Conservation (phyloP, 2,888 invertebrate species). For the Idaea biselata region DNA sequence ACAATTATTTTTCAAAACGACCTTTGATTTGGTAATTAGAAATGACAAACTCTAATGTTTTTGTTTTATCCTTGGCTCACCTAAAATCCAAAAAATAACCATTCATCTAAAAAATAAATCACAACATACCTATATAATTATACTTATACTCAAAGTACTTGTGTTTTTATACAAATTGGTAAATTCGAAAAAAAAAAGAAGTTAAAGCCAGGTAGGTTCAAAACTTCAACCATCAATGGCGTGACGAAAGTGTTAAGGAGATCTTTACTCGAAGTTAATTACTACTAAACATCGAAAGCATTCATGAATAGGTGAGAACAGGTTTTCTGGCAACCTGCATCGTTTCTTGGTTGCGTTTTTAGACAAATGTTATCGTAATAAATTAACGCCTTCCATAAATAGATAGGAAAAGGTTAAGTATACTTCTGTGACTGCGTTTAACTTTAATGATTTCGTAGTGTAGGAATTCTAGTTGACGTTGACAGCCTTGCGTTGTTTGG, state of each 20-base stretch:
- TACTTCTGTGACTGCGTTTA: background rate
- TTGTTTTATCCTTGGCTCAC: no score
- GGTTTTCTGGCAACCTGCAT: background rate
- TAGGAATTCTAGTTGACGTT: constrained; percentile 28
- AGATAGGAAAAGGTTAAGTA: background rate
- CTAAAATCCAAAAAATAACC: no score
- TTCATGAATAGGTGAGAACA: background rate
- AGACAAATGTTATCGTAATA: background rate
- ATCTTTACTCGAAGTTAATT: background rate
- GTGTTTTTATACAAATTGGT: no score
- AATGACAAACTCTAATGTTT: no score
- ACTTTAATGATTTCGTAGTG: constrained; percentile 24
- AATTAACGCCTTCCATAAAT: background rate
- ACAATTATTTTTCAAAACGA: background rate
- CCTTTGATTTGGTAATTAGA: no score
- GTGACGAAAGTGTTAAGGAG: background rate
- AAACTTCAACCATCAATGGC: no score
- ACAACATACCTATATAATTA: no score
- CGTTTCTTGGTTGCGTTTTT: background rate
- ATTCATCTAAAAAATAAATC: no score
- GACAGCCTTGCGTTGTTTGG: constrained; percentile 66
- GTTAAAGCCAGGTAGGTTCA: no score
- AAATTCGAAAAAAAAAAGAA: no score
- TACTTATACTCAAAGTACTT: no score
- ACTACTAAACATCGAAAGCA: background rate